Evolutionary conservation across 2,113 vertebrate species (phyloP).

Genomic region (Indicator indicator): DNA sequence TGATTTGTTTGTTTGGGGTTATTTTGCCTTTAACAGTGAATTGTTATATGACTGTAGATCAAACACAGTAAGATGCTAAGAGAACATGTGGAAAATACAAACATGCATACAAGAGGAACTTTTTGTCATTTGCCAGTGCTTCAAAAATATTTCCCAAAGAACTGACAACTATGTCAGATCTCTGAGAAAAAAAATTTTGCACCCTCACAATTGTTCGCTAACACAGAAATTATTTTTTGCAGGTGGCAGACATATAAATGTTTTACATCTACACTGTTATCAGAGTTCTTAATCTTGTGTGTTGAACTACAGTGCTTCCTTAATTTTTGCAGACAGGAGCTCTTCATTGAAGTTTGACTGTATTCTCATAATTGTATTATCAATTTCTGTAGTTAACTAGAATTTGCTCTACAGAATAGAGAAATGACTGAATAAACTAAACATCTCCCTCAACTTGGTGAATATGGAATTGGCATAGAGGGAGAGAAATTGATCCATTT

Average conservation of each 20-base stretch:
- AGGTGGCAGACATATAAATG: constrained; percentile 26
- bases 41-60: neutral
- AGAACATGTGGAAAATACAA: neutral
- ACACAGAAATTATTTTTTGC: neutral
- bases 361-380: constrained; percentile 44
- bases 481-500: constrained; percentile 32
- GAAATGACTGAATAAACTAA: constrained; percentile 41
- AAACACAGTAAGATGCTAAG: neutral
- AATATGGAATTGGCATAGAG: constrained; percentile 32
- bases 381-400: constrained; percentile 25
- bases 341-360: neutral
- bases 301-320: constrained; percentile 44
- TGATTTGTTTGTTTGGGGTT: neutral
- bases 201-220: constrained; percentile 23
- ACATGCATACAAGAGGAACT: neutral
- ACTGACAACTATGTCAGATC: neutral
- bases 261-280: constrained; percentile 11
- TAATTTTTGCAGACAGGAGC: constrained; percentile 10
- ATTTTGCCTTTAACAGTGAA: neutral
- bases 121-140: neutral
- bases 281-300: constrained; percentile 29
- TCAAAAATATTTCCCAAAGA: neutral
- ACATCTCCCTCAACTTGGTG: neutral
- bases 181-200: neutral
- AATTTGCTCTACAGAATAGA: constrained; percentile 38